Conservation (phyloP, 2,888 invertebrate species). For the Heteromyza rotundicornis region DNA sequence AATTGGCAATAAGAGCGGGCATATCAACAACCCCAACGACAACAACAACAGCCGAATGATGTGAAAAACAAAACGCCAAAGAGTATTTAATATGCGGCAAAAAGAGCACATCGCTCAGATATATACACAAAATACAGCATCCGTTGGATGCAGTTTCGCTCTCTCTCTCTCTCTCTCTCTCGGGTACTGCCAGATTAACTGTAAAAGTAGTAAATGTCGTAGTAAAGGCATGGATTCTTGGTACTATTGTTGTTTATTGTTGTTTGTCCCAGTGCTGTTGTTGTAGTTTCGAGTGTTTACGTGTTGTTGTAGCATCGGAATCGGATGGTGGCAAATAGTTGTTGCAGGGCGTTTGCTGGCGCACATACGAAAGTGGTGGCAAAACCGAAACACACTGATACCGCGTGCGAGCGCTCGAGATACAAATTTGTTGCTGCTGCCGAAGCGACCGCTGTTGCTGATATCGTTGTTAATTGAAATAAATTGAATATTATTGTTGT, state of each 20-base stretch:
- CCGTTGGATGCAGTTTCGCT: background rate
- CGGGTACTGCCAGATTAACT: too few relatives aligned
- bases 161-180: too few relatives aligned
- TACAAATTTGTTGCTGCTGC: conserved; percentile 12
- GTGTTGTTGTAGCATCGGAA: conserved; percentile 12
- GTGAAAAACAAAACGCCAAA: background rate
- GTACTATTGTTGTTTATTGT: conserved; percentile 4
- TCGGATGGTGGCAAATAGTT: conserved; percentile 51
- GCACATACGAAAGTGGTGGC: conserved; percentile 41
- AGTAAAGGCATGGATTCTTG: conserved; percentile 1
- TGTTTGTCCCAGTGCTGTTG: background rate
- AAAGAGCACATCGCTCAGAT: background rate
- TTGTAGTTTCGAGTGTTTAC: conserved; percentile 12
- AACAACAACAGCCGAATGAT: background rate
- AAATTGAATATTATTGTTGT: conserved; percentile 60
- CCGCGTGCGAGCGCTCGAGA: conserved; percentile 8
- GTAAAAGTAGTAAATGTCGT: conserved; percentile 29
- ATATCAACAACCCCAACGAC: too few relatives aligned
- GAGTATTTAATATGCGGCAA: background rate
- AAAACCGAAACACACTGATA: background rate
- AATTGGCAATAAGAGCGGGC: background rate
- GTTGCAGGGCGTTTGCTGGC: conserved; percentile 53
- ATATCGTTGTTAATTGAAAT: conserved; percentile 57
- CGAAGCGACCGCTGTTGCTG: conserved; percentile 23
- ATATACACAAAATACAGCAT: background rate